Conservation (phyloP, 2,888 invertebrate genomes). For the Apodemia hepburni region DNA sequence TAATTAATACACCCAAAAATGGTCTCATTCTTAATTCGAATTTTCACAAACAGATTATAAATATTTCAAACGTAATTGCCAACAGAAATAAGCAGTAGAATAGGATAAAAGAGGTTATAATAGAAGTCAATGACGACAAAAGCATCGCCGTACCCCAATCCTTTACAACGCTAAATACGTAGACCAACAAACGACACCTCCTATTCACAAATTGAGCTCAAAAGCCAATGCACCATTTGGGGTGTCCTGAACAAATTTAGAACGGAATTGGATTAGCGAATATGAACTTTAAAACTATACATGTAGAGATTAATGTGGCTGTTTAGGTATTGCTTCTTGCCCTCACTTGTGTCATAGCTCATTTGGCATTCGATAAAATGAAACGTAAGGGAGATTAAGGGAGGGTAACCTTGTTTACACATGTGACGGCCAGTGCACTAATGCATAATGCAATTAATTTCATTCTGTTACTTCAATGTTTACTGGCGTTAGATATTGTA, state of each 20-base stretch:
- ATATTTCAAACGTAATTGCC: slow-evolving; percentile 6
- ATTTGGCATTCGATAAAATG: slow-evolving; percentile 76
- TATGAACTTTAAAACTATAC: slow-evolving; percentile 2
- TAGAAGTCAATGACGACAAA: slow-evolving; percentile 15
- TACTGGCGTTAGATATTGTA: slow-evolving; percentile 34
- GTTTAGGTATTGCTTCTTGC: slow-evolving; percentile 37
- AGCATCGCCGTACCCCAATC: slow-evolving; percentile 37
- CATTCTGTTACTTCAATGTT: slow-evolving; percentile 41
- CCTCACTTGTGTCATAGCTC: slow-evolving; percentile 67
- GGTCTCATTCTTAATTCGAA: background rate
- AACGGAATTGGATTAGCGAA: slow-evolving; percentile 24
- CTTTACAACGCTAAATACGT: slow-evolving; percentile 55
- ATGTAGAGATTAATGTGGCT: slow-evolving; percentile 34
- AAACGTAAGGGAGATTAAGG: slow-evolving; percentile 65
- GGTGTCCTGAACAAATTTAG: slow-evolving; percentile 35
- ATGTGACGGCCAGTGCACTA: slow-evolving; percentile 47
- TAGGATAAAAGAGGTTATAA: slow-evolving; percentile 16
- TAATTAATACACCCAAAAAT: background rate
- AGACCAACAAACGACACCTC: slow-evolving; percentile 50
- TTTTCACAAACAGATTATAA: slow-evolving; percentile 1
- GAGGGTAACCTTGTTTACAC: slow-evolving; percentile 59
- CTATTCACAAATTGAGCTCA: slow-evolving; percentile 75
- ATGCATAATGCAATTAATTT: slow-evolving; percentile 64
- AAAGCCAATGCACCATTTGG: slow-evolving; percentile 57
- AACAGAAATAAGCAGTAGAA: slow-evolving; percentile 16